These are phyloP conservation scores for Gnathonemus echidnorhynchus DNA, from an alignment of 2,113 vertebrate species.

Conservation along the genomic window DNA sequence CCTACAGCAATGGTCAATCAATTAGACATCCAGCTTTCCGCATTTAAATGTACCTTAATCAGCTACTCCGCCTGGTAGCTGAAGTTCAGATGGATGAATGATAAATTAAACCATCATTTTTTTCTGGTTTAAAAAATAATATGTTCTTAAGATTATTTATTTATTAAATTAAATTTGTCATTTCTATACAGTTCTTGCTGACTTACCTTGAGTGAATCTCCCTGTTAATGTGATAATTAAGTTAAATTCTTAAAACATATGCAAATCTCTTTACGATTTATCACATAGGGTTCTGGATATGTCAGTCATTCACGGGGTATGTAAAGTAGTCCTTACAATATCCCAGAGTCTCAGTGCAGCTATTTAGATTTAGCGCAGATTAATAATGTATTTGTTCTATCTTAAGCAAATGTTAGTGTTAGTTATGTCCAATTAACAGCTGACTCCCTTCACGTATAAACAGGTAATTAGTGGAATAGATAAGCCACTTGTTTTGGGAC, in stretches of 20 bases:
- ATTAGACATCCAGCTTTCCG: background rate
- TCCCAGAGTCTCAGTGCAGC: background rate
- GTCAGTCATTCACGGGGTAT: background rate
- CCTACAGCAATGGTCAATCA: background rate
- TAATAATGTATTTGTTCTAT: background rate
- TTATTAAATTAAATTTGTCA: background rate
- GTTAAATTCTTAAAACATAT: background rate
- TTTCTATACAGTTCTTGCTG: background rate
- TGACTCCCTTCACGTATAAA: background rate
- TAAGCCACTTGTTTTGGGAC: background rate
- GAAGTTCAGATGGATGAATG: background rate
- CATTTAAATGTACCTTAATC: background rate
- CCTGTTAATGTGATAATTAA: background rate
- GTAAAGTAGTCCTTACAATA: background rate
- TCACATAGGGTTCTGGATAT: background rate
- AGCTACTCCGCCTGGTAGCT: background rate
- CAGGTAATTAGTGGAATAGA: background rate
- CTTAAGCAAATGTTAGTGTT: background rate
- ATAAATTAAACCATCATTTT: background rate
- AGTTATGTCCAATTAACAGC: background rate
- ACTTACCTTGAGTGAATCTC: background rate
- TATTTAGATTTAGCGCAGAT: background rate
- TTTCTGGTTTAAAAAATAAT: background rate
- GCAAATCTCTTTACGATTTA: background rate
- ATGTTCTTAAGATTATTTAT: background rate